Evolutionary conservation across 2,888 invertebrate genomes (phyloP).

Genomic region (Agriopis leucophaearia): DNA sequence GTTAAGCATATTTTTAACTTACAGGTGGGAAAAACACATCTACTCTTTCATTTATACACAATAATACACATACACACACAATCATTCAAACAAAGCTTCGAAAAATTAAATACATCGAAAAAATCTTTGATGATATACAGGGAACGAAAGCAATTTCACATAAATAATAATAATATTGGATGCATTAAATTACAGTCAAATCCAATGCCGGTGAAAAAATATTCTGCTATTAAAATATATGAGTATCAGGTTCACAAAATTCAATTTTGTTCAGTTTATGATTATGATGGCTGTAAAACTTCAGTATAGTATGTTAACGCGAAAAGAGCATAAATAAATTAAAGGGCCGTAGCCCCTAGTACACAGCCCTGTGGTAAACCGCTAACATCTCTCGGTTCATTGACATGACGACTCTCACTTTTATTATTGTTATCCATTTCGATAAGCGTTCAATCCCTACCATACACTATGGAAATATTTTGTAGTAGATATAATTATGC

Average conservation of each 20-base stretch:
- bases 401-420: conserved; percentile 65
- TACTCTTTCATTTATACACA: background rate
- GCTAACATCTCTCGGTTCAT: conserved; percentile 64
- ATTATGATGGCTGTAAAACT: conserved; percentile 46
- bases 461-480: conserved; percentile 15
- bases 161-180: conserved; percentile 8
- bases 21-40: background rate
- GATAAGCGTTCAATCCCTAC: conserved; percentile 30
- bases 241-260: conserved; percentile 14
- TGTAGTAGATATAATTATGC: background rate
- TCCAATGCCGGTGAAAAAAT: conserved; percentile 4
- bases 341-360: conserved; percentile 55
- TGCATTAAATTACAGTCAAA: conserved; percentile 16
- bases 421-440: conserved; percentile 47
- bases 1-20: background rate
- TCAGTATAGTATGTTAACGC: conserved; percentile 51
- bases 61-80: background rate
- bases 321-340: conserved; percentile 55
- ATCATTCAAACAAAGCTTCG: background rate
- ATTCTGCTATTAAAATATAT: conserved; percentile 22
- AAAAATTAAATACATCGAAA: no score
- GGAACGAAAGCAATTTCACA: background rate
- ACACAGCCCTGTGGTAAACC: conserved; percentile 67
- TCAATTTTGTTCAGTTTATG: conserved; percentile 29
- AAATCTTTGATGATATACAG: background rate